Percentiles rank a stretch among this genome's conserved stretches.
Conservation (phyloP, 2,888 invertebrate genomes). For the Priapulus caudatus region DNA sequence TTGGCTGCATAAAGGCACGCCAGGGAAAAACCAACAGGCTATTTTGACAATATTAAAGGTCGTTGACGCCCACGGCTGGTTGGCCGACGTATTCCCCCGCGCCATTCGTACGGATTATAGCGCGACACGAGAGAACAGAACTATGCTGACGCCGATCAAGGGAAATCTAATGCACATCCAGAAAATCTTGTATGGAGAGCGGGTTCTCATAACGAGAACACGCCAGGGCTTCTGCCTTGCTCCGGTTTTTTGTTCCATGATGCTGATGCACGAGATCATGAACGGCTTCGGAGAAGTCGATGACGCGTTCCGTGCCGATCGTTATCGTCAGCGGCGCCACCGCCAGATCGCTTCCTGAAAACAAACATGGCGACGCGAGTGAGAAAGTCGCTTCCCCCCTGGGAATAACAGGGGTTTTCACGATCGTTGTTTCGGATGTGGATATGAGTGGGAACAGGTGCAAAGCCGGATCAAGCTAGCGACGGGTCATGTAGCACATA, state of each 20-base stretch:
- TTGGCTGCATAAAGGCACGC: slow-evolving; percentile 97
- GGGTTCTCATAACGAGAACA: slow-evolving; percentile 57
- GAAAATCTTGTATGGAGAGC: slow-evolving; percentile 93
- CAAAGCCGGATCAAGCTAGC: not conserved
- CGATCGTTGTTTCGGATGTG: no score
- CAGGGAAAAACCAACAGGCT: slow-evolving; percentile 97
- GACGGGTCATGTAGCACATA: slow-evolving; percentile 5
- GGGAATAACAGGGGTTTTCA: no score
- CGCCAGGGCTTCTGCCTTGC: slow-evolving; percentile 16
- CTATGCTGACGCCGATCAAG: slow-evolving; percentile 84
- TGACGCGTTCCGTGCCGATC: slow-evolving; percentile 12
- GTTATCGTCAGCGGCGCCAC: slow-evolving; percentile 16
- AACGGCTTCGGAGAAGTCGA: slow-evolving; percentile 19
- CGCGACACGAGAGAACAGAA: no score
- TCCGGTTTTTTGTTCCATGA: slow-evolving; percentile 18
- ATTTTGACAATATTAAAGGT: no score
- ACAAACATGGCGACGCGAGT: no score
- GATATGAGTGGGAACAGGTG: not conserved
- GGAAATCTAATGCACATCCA: slow-evolving; percentile 60
- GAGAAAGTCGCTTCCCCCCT: no score
- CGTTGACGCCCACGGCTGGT: slow-evolving; percentile 69
- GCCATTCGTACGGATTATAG: slow-evolving; percentile 96
- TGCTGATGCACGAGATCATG: slow-evolving; percentile 18
- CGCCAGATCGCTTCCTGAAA: slow-evolving; percentile 57
- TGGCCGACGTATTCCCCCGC: no score